Base-by-base conservation (phyloP, 2,113 vertebrate species). In the Ceyx melanurus region DNA sequence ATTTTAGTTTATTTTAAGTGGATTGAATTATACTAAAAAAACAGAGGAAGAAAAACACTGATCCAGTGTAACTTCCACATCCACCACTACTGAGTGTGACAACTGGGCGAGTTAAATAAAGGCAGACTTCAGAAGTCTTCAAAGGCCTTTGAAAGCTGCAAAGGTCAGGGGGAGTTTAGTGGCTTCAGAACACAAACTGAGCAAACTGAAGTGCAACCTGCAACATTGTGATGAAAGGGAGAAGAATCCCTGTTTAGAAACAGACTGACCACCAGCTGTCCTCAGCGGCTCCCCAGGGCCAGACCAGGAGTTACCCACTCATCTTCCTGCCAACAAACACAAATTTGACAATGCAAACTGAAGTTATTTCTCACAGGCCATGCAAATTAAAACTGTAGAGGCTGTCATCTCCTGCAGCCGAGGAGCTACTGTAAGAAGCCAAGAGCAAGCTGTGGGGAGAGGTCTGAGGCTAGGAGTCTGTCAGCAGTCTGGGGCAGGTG, bases 281-380 rank as follows among this genome's bases (percentile, higher is more conserved):
- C 51, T 82, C n/a, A n/a, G 2, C 50, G 57, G 29, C 11, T 89
- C 74, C 68, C n/a, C 33, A 57, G 18, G 13, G 40, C 76, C 29
- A 89, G 61, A 71, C 28, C 78, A 72, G 5, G 35, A 78, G n/a
- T 46, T 68, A 91, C 62, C 35, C 50, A 76, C 21, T 92, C 37
- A 92, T 87, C 33, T 68, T 87, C 43, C 45, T 42, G 54, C 74
- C 89, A 93, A 75, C 76, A 88, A 92, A 56, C n/a, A 48, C 26
- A 72, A 72, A 66, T 26, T 68, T 90, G 72, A 82, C 72, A 66
- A 25, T 25, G 64, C 28, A 54, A 61, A 43, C 74, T 67, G 17
- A 76, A 92, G 54, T 28, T 75, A 94, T 79, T 93, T 94, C 78
- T 78, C 29, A 51, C 58, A 95, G 61, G 33, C 16, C n/a, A 66